Percentiles rank a stretch among this genome's conserved stretches.
These are phyloP conservation scores for Neogale vison DNA, from an alignment of 2,113 vertebrate species.

Conservation along the genomic window DNA sequence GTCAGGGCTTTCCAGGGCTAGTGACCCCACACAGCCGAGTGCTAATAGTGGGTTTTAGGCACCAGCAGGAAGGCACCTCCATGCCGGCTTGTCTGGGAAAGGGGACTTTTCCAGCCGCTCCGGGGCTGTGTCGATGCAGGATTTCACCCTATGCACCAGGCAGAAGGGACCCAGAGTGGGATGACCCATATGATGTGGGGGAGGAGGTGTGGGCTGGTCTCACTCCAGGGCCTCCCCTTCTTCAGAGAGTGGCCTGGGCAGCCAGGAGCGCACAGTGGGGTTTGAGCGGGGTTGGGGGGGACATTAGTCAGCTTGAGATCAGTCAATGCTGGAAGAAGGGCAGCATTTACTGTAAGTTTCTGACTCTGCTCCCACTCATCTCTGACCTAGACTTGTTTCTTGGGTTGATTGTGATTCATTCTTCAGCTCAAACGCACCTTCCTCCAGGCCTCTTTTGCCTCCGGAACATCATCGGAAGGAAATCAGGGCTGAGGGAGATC, in stretches of 20 bases:
- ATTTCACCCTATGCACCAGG: background rate
- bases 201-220: background rate
- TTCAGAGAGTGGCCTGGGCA: background rate
- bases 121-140: background rate
- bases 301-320: slow-evolving; percentile 80
- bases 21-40: fast-evolving
- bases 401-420: slow-evolving; percentile 77
- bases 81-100: background rate
- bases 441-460: background rate
- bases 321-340: slow-evolving; percentile 57
- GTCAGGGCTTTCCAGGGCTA: background rate
- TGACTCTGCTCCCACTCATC: slow-evolving; percentile 76
- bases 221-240: background rate
- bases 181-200: background rate
- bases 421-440: background rate
- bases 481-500: background rate
- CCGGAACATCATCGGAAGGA: background rate
- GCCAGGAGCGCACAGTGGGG: background rate
- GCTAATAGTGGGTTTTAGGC: background rate
- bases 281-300: background rate
- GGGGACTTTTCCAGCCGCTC: background rate
- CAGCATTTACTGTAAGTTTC: slow-evolving; percentile 73
- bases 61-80: background rate
- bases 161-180: background rate
- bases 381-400: slow-evolving; percentile 66